Evolutionary conservation across 2,797 vertebrate species (phyloP).

Genomic region (Chiroxiphia lanceolata): DNA sequence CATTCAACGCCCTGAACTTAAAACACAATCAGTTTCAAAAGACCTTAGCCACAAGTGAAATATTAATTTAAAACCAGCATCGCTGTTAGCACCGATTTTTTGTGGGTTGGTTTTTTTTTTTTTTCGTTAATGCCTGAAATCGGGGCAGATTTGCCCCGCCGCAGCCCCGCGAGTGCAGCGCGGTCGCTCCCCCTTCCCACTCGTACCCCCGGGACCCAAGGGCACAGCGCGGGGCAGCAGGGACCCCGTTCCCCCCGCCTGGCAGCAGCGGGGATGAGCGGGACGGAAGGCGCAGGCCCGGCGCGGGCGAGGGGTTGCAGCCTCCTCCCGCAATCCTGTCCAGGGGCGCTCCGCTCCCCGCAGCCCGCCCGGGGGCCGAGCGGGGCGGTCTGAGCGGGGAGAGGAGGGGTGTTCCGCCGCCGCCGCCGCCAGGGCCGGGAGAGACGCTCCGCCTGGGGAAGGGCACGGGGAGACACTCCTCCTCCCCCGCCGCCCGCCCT

Average conservation of each 20-base stretch:
- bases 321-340: neutral
- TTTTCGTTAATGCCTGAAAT: neutral
- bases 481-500: constrained; percentile 35
- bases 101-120: no score
- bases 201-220: neutral
- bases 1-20: neutral
- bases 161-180: neutral
- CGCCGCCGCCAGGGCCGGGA: neutral
- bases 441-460: constrained; percentile 48
- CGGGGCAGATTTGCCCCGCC: neutral
- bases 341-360: neutral
- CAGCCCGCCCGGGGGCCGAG: neutral
- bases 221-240: neutral
- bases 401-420: neutral
- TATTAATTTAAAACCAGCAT: neutral
- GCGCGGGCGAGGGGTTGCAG: neutral
- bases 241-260: neutral
- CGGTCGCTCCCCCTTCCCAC: neutral
- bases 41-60: neutral
- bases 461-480: constrained; percentile 33
- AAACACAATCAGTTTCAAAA: neutral
- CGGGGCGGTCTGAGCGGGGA: neutral
- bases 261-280: neutral
- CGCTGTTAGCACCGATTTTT: neutral
- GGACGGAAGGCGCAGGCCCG: neutral